phyloP scores from a whole-genome alignment of 1,140 invertebrate genomes.

The Zaprionus lachaisei region DNA sequence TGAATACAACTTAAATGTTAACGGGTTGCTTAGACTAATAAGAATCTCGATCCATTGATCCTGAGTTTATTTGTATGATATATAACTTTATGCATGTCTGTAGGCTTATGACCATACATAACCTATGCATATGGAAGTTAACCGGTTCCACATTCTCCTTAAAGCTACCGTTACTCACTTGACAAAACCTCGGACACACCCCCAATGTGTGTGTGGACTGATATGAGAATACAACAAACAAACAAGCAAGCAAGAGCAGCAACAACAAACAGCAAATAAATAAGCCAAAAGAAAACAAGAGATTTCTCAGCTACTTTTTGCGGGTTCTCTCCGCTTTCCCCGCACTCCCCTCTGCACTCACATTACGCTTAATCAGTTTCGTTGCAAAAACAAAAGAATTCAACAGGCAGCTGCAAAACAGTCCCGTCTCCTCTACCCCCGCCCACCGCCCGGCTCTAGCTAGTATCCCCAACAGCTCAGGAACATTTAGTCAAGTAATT shows the following conservation, averaged over 20 bases:
- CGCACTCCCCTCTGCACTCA: constrained; percentile 37
- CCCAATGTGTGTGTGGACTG: neutral
- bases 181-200: neutral
- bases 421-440: neutral
- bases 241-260: constrained; percentile 5
- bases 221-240: neutral
- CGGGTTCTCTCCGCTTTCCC: no score
- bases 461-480: neutral
- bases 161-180: constrained; percentile 1
- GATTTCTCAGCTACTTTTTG: constrained; percentile 29
- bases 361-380: constrained; percentile 74
- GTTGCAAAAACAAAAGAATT: constrained; percentile 38
- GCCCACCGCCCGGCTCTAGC: no score
- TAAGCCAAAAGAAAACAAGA: constrained; percentile 14
- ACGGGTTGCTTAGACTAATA: no score
- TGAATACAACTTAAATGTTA: no score
- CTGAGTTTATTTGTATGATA: no score
- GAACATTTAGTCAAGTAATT: constrained; percentile 54
- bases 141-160: neutral
- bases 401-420: constrained; percentile 51
- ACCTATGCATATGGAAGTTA: neutral
- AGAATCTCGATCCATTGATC: no score
- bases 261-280: neutral
- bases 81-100: no score
- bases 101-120: no score